These are phyloP conservation scores for Halcyon leucocephala DNA, from an alignment of 2,797 vertebrate species.

Conservation along the genomic window DNA sequence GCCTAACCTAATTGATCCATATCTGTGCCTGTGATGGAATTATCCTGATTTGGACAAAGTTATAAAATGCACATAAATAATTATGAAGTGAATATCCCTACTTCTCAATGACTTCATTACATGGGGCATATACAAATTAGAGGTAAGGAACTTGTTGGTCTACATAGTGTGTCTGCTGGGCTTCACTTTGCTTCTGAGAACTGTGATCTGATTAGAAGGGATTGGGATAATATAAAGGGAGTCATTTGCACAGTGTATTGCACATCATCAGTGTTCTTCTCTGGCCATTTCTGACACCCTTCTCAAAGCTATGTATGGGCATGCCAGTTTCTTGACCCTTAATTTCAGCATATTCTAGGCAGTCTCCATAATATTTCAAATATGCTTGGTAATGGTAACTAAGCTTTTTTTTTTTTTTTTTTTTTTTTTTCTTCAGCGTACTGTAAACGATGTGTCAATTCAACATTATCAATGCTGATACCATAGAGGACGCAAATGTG, in stretches of 20 bases:
- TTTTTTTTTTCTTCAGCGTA: background rate
- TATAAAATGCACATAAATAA: background rate
- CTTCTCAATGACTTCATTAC: background rate
- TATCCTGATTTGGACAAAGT: background rate
- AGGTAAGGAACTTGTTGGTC: background rate
- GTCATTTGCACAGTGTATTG: background rate
- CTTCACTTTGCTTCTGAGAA: background rate
- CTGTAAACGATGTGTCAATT: background rate
- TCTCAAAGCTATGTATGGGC: background rate
- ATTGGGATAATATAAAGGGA: background rate
- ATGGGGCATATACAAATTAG: background rate
- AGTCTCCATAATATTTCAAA: background rate
- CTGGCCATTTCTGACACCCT: background rate
- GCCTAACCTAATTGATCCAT: background rate
- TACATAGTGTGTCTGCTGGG: background rate
- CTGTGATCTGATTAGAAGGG: background rate
- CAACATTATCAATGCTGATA: fast-evolving
- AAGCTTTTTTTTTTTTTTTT: no score
- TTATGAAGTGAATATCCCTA: background rate
- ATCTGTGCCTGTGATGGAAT: background rate
- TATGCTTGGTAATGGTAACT: background rate
- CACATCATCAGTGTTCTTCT: background rate
- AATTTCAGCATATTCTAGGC: background rate
- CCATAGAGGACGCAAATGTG: fast-evolving
- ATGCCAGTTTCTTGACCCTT: background rate